These are phyloP conservation scores for Agrochola lychnidis DNA, from an alignment of 2,888 invertebrate genomes.

Conservation along the genomic window DNA sequence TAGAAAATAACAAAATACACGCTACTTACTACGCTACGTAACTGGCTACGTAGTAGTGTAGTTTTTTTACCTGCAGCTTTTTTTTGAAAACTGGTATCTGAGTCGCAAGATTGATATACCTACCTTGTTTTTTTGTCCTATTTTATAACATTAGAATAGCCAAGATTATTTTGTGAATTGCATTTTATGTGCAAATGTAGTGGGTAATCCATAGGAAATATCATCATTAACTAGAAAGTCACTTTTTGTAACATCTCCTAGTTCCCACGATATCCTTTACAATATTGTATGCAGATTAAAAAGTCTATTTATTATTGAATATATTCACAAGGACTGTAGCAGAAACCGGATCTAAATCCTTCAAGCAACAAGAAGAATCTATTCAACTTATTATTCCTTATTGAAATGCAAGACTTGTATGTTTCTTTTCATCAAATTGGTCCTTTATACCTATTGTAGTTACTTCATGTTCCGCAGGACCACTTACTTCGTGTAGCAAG, in stretches of 20 bases:
- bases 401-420: not conserved
- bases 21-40: no score
- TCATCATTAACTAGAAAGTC: not conserved
- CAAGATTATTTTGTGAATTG: not conserved
- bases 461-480: not conserved
- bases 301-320: not conserved
- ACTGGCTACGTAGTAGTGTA: no score
- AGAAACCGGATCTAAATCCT: slow-evolving; percentile 5
- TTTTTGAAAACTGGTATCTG: not conserved
- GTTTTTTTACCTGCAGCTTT: not conserved
- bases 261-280: not conserved
- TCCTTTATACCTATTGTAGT: not conserved
- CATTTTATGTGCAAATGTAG: not conserved
- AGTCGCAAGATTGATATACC: not conserved
- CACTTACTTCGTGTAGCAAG: slow-evolving; percentile 5
- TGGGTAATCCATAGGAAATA: not conserved
- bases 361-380: not conserved
- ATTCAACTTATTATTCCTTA: not conserved
- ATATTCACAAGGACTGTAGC: not conserved
- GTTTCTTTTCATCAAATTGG: not conserved
- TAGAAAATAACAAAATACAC: not conserved
- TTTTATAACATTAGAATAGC: not conserved
- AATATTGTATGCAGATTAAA: not conserved
- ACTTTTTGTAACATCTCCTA: not conserved
- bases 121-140: not conserved